Conservation (phyloP, 1,140 invertebrate species). For the Bursaphelenchus mucronatus region DNA sequence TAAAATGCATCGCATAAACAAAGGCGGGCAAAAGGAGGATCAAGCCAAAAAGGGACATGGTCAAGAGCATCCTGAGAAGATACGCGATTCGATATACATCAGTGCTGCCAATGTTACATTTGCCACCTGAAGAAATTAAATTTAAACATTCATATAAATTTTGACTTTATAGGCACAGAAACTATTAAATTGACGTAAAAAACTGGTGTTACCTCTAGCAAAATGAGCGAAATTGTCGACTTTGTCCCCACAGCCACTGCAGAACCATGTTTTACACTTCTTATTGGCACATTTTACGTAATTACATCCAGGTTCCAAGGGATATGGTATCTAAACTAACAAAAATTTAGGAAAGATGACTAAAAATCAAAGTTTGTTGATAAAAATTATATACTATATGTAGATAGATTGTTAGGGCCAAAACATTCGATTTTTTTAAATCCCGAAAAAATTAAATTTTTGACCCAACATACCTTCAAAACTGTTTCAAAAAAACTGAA, state of each 20-base stretch:
- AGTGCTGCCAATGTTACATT: not conserved
- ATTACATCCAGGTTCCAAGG: conserved; percentile 6
- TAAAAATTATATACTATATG: too few relatives aligned
- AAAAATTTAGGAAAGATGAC: not conserved
- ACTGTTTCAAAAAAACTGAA: too few relatives aligned
- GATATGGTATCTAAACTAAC: conserved; percentile 6
- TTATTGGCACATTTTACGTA: conserved; percentile 4
- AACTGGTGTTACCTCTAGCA: not conserved
- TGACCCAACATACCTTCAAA: too few relatives aligned
- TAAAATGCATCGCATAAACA: conserved; percentile 1
- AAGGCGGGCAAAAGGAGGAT: conserved; percentile 11
- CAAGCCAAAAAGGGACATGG: not conserved
- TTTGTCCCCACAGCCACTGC: not conserved
- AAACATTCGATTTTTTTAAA: too few relatives aligned
- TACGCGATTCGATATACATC: conserved; percentile 13
- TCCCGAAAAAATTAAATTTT: too few relatives aligned
- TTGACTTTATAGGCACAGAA: too few relatives aligned
- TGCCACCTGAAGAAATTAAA: conserved; percentile 9
- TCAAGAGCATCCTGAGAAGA: conserved; percentile 10
- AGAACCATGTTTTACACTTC: conserved; percentile 7
- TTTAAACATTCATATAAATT: too few relatives aligned
- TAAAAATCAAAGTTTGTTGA: not conserved
- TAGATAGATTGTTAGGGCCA: too few relatives aligned
- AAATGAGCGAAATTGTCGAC: conserved; percentile 12
- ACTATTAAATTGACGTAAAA: too few relatives aligned